Evolutionary conservation across 2,113 vertebrate species (phyloP), one percentile per base, ranked within the genome.

Genomic region (Cynopterus brachyotis): DNA sequence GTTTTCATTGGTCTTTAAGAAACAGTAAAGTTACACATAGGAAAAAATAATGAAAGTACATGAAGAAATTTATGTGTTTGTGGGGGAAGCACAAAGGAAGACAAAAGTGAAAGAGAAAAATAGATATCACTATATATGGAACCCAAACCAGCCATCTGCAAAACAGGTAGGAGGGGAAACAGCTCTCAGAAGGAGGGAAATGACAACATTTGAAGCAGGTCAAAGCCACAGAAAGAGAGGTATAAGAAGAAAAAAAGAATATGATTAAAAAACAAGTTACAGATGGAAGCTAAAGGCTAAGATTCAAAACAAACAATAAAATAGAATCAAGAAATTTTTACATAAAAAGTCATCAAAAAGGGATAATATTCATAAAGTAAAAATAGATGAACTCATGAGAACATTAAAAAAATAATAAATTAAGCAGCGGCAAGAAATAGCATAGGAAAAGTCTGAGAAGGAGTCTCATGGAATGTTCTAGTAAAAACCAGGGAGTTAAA

Each of bases 201-300:
- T 78, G 60, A 70, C 37, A 89, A 24, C 75, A 78, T 89, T 95
- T 72, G 40, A 69, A 83, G 10, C 28, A 86, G 30, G 40, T 67
- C 35, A 86, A 92, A 83, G 47, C 37, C 17, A 94, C 16, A 90
- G 50, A 69, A 92, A 79, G 30, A 67, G 45, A 94, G 42, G 22
- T 37, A 86, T 53, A 87, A 84, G 50, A 73, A 93, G 28, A 60
- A 7, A 75, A 81, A 80, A 78, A 57, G 6, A 64, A 80, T 35
- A 8, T 66, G 11, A 6, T 87, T 50, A 16, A 50, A 76, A 92
- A 92, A n/a, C 64, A 94, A 81, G 76, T 55, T 4, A 72, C 8
- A 72, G 30, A 53, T 64, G 26, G 30, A 85, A 93, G 47, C n/a
- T 93, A 94, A 90, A 96, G 8, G 50, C 79, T 17, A 93, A 94